Base-by-base conservation (phyloP, 2,888 invertebrate genomes). In the Megaustenia siamemsis region DNA sequence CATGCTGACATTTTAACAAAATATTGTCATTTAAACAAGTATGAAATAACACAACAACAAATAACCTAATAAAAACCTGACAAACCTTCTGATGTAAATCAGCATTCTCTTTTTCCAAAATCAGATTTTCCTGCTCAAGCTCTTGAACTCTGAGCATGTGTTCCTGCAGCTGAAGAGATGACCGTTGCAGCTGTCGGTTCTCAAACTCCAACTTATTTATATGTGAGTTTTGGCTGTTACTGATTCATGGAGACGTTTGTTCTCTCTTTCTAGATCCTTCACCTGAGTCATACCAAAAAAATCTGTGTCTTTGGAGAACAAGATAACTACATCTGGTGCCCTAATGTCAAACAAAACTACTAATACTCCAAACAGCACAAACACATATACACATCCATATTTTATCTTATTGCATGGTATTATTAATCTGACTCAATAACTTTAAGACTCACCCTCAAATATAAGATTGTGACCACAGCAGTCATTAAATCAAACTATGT, bases 191-290 rank as follows among this genome's bases (percentile, higher is more conserved):
- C 82, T 93, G 93, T 84, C 93, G 90, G 69, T 92, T 92, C 82
- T 94, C 94, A 90, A 92, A 94, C 86, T 94, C 94, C 53, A 94
- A 83, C 84, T 93, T 91, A 24, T 93, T 93, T 35, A 94, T 86
- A 81, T 92, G 88, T 8, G 91, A 89, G 79, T 91, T 91, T 92
- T 89, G 43, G 88, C 90, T 75, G 92, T 90, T 49, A 93, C 89
- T 6, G 88, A 90, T 83, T 94, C 93, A 77, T 92, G 90, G 75
- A 94, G 88, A 35, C 92, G 90, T 86, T 93, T 92, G 89, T 94
- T 94, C 87, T 94, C 94, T 43, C 90, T 88, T 88, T 94, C 94
- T 43, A 94, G 89, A 85, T 94, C 94, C 82, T 92, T 92, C 53
- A 94, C 86, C 81, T 82, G 77, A 32, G 18, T 32, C 89, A 49